Percentiles rank a stretch among this genome's conserved stretches.
These are phyloP conservation scores for Blastobasis adustella DNA, from an alignment of 2,888 invertebrate species.

Conservation along the genomic window DNA sequence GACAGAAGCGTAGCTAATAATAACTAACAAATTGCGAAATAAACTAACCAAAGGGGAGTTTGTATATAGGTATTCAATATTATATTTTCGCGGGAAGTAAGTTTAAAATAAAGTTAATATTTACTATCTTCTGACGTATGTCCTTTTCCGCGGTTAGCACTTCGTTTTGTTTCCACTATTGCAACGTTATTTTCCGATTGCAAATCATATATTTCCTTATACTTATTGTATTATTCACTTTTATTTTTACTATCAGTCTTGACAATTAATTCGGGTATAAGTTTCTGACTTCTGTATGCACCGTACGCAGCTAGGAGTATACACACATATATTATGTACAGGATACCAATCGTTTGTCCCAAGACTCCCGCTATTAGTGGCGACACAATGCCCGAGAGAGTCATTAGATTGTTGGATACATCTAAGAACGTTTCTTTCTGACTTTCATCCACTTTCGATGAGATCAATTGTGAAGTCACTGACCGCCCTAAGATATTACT, in stretches of 20 bases:
- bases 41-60: too few relatives aligned
- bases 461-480: slow-evolving; percentile 60
- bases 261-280: neutral
- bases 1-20: too few relatives aligned
- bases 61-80: too few relatives aligned
- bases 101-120: too few relatives aligned
- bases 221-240: neutral
- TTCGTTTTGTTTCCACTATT: too few relatives aligned
- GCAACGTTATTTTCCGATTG: too few relatives aligned
- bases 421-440: slow-evolving; percentile 74
- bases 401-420: slow-evolving; percentile 69
- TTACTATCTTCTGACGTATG: too few relatives aligned
- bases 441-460: slow-evolving; percentile 53
- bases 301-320: slow-evolving; percentile 38
- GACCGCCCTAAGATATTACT: slow-evolving; percentile 60
- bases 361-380: slow-evolving; percentile 69
- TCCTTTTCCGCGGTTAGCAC: too few relatives aligned
- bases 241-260: neutral
- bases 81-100: too few relatives aligned
- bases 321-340: slow-evolving; percentile 41
- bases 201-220: neutral
- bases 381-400: slow-evolving; percentile 69
- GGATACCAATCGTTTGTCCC: slow-evolving; percentile 56
- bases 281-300: slow-evolving; percentile 34
- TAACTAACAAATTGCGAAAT: too few relatives aligned